Base-by-base conservation (phyloP, 2,888 invertebrate species). In the Conops quadrifasciatus region DNA sequence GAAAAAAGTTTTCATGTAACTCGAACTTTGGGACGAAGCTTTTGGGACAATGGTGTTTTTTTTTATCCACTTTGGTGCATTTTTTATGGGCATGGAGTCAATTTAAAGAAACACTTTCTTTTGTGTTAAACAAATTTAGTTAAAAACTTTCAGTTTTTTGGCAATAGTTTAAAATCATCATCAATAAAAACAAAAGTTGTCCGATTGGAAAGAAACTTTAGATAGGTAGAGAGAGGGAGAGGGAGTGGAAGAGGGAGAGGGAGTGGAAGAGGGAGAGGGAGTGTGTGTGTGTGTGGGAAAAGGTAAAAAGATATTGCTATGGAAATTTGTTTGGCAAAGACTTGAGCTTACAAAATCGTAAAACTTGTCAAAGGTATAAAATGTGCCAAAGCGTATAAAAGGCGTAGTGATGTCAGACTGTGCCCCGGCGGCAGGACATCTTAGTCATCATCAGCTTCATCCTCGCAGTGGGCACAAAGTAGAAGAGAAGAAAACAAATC, bases 401-500 rank as follows among this genome's bases (percentile, higher is more conserved):
- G 36, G 36, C 9, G 36, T 4, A 36, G 9, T 36, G 36, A 36
- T 36, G 9, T 36, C 36, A n/a, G 36, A 4, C 36, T 36, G 9
- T 36, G 36, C 36, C 5, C 9, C 36, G 9, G 9, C n/a, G 9
- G 36, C 9, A 36, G 4, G 9, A 36, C 36, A 36, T 36, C 36
- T 4, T 36, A 4, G 9, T 36, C 9, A 36, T 36, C 36, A 36
- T 36, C 36, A 36, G 4, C 9, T 36, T 36, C 9, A 36, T 36
- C 36, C 9, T 36, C 28, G 24, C 4, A 62, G 11, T 7, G 26
- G 1, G 13, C 3, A 62, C 16, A 36, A 58, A 58, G 28, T 26
- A 58, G 4, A 53, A 53, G 53, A 49, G 28, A 53, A 62, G 43
- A 47, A 51, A 66, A 49, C 28, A 28, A 64, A 64, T 49, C n/a